Conservation (phyloP, 2,888 invertebrate species). For the Dendrolimus houi region DNA sequence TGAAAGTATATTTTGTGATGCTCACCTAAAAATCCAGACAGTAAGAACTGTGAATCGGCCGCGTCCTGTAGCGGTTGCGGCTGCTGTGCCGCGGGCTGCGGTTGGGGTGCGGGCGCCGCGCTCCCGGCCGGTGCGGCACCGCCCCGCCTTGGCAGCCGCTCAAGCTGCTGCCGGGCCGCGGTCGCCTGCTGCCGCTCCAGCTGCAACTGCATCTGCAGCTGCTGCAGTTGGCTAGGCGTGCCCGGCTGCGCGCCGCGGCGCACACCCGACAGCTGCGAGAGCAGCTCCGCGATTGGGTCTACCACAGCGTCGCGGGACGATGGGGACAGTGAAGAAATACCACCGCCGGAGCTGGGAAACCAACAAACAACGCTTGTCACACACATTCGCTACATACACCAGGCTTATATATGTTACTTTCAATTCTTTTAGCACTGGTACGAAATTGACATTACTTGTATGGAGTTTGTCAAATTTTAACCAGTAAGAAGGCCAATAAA, state of each 20-base stretch:
- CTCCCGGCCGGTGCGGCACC: constrained; percentile 75
- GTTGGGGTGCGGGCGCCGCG: constrained; percentile 70
- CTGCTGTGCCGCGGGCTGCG: constrained; percentile 39
- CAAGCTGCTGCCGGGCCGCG: constrained; percentile 91
- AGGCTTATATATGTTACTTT: too few species aligned
- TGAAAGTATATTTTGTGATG: background rate
- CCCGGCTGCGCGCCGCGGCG: constrained; percentile 80
- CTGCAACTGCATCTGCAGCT: constrained; percentile 96
- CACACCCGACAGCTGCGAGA: constrained; percentile 96
- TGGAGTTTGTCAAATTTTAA: too few species aligned
- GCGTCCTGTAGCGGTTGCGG: constrained; percentile 50
- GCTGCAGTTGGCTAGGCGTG: constrained; percentile 90
- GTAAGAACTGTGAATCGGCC: constrained; percentile 51
- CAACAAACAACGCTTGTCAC: background rate
- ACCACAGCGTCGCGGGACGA: constrained; percentile 95
- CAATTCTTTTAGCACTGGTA: too few species aligned
- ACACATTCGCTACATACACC: too few species aligned
- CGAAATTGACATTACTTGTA: too few species aligned
- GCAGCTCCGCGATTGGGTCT: constrained; percentile 96
- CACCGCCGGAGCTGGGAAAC: constrained; percentile 85
- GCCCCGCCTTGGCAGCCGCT: constrained; percentile 90
- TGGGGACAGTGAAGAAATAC: constrained; percentile 90
- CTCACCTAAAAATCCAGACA: constrained; percentile 52
- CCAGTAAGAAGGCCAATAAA: too few species aligned
- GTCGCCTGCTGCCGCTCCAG: constrained; percentile 92